Evolutionary conservation across 2,113 vertebrate species (phyloP).

Genomic region (Lagopus leucura): DNA sequence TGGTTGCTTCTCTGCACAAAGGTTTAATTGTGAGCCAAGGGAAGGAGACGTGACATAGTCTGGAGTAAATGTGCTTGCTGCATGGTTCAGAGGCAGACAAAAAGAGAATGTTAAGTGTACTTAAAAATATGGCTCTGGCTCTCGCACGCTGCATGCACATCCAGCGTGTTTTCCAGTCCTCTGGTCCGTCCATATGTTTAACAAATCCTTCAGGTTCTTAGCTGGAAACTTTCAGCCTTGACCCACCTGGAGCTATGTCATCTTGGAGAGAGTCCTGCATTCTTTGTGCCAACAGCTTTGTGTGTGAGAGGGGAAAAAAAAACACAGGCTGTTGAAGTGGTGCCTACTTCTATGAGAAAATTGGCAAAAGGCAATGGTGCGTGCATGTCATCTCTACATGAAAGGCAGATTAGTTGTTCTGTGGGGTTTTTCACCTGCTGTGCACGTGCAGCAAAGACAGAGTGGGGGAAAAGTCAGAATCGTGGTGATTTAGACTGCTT

Average conservation of each 20-base stretch:
- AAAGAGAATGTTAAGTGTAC: neutral
- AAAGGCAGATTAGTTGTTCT: neutral
- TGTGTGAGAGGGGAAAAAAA: neutral
- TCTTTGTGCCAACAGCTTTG: conserved; percentile 12
- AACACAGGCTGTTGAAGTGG: neutral
- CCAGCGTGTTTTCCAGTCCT: neutral
- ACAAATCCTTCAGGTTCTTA: conserved; percentile 19
- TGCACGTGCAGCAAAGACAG: neutral
- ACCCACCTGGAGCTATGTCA: conserved; percentile 68
- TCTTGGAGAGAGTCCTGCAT: conserved; percentile 45
- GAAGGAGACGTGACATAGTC: accelerated
- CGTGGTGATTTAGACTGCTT: neutral
- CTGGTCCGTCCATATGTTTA: neutral
- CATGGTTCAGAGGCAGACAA: neutral
- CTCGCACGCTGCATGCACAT: neutral
- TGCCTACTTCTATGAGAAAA: conserved; percentile 40
- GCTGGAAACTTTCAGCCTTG: conserved; percentile 60
- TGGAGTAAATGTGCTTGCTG: neutral
- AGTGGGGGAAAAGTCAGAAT: neutral
- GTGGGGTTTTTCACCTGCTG: neutral
- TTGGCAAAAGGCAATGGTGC: conserved; percentile 1
- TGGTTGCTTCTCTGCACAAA: neutral
- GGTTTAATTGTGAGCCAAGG: neutral
- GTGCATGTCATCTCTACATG: neutral
- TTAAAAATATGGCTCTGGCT: neutral